phyloP scores from a whole-genome alignment of 2,888 invertebrate species.

The Terebella lapidaria region DNA sequence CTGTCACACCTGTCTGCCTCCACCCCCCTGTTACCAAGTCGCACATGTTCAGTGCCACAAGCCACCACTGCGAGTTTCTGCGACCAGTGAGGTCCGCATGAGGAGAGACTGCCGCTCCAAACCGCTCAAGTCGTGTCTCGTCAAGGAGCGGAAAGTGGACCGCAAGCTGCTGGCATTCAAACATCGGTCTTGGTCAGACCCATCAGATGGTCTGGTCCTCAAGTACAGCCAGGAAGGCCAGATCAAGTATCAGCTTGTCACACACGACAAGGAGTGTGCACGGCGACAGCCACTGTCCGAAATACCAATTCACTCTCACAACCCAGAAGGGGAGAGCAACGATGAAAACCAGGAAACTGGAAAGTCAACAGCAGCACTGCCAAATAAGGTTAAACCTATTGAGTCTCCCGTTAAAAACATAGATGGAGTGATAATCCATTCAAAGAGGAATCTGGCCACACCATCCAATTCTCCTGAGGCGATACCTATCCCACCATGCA shows the following conservation, averaged over 20 bases:
- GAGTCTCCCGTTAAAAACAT: not conserved
- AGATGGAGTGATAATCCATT: not conserved
- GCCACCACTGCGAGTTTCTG: not conserved
- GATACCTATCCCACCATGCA: slow-evolving; percentile 10
- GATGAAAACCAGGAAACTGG: not conserved
- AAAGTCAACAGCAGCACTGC: not conserved
- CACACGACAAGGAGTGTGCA: not conserved
- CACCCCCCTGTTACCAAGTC: not conserved
- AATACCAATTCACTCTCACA: not conserved
- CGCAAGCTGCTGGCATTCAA: slow-evolving; percentile 3
- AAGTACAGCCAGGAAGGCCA: slow-evolving; percentile 24
- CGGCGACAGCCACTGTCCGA: not conserved
- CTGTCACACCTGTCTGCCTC: not conserved
- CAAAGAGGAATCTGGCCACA: not conserved
- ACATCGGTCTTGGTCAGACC: slow-evolving; percentile 23
- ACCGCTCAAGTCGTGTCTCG: slow-evolving; percentile 22
- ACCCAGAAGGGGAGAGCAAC: not conserved
- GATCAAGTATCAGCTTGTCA: slow-evolving; percentile 19
- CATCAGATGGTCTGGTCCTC: slow-evolving; percentile 18
- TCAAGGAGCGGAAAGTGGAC: slow-evolving; percentile 1
- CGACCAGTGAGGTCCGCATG: too few species aligned
- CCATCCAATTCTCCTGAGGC: not conserved
- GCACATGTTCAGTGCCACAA: not conserved
- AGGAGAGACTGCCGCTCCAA: not conserved
- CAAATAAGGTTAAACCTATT: not conserved